A percentile compares a stretch with the other conserved stretches of the same genome.
These are phyloP conservation scores for Netelia virgata DNA, from an alignment of 2,888 invertebrate genomes.

Conservation along the genomic window DNA sequence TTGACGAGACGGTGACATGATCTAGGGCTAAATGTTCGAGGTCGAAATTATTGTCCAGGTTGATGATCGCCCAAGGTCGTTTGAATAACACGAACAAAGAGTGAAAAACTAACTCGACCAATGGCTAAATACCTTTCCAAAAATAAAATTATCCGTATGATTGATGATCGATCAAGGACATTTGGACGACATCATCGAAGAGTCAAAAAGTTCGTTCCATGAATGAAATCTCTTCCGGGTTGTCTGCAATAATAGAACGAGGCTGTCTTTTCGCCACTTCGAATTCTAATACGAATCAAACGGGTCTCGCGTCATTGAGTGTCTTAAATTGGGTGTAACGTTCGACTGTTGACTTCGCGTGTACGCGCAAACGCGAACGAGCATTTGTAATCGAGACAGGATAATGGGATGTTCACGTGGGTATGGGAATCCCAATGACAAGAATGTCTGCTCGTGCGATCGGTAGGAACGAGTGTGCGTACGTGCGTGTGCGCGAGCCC, in stretches of 20 bases:
- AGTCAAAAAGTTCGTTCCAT: conserved; percentile 45
- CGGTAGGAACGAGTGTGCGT: conserved; percentile 46
- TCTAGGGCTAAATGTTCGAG: not conserved
- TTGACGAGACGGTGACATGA: not conserved
- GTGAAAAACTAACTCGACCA: no score
- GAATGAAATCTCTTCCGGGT: conserved; percentile 17
- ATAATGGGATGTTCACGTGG: conserved; percentile 19
- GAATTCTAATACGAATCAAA: conserved; percentile 80
- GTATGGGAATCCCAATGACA: conserved; percentile 23
- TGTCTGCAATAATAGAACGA: not conserved
- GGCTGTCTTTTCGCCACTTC: conserved; percentile 63
- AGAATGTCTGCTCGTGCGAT: conserved; percentile 1
- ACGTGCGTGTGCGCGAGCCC: conserved; percentile 10
- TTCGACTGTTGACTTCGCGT: conserved; percentile 82
- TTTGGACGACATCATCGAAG: conserved; percentile 52
- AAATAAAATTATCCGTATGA: not conserved
- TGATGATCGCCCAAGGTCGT: no score
- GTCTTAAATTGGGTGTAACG: conserved; percentile 84
- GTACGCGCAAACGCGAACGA: conserved; percentile 54
- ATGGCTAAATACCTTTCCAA: no score
- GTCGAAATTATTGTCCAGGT: no score
- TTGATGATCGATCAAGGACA: conserved; percentile 16
- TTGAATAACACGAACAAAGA: no score
- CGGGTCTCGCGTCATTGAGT: conserved; percentile 77
- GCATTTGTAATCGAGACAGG: conserved; percentile 52